Evolutionary conservation across 2,113 vertebrate species (phyloP), one percentile per base, ranked within the genome.

Genomic region (Cyprinodon brontotheroides): DNA sequence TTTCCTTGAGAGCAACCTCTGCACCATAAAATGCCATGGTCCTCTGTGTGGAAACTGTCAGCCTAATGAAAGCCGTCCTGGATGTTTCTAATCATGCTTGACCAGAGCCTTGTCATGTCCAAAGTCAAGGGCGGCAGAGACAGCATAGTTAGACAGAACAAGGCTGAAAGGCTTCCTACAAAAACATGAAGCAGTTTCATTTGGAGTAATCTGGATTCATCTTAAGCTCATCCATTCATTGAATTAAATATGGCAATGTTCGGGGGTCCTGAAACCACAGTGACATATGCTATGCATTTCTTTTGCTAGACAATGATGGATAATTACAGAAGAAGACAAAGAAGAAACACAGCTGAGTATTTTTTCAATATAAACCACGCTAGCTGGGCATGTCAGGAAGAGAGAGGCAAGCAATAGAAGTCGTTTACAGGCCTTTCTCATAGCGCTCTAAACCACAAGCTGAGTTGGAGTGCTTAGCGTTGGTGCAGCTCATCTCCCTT

Each of bases 261-360:
- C 75, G 39, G 86, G 80, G 84, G 87, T 82, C 85, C 79, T 79
- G 90, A 66, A 93, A 89, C 91, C 91, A 88, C 91, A 70, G 91
- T 94, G 91, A 94, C 92, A 92, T 93, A 92, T 93, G 88, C 84
- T 73, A 74, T 84, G 87, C 85, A 59, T 89, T 90, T 93, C 90
- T 86, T 87, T 83, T 78, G 80, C 88, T 82, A 82, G 85, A 82
- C 65, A 81, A 86, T 81, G 81, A 84, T 60, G 68, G 91, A 93
- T 94, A 93, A 93, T 92, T 93, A 91, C 89, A 92, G 91, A 92
- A 91, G 91, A 85, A 89, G 82, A 89, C 85, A 87, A 88, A 92
- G 89, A 89, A 87, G 78, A 88, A 90, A 81, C 29, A 29, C 29
- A 84, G 89, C 80, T 88, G 87, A 93, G 92, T 92, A 75, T 89